Evolutionary conservation across 53 echinoderm and acorn worm species (phyloP).

Genomic region (Echinarachnius parma): DNA sequence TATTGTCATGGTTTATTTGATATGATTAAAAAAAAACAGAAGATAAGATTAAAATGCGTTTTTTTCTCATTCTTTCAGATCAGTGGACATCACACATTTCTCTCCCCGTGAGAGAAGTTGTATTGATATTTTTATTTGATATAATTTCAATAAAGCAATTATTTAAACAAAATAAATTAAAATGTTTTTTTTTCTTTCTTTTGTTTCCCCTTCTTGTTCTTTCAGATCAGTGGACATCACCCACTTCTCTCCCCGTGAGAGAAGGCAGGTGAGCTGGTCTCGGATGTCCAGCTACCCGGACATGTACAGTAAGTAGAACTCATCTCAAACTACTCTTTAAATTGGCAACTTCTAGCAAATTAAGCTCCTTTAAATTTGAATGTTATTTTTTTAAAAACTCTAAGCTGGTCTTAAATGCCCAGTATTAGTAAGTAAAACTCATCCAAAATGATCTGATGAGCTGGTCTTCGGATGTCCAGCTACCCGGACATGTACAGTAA

Average conservation of each 20-base stretch:
- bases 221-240: conserved; percentile 35
- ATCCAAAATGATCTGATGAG: too few species aligned
- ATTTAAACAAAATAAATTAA: background rate
- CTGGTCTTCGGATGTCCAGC: conserved; percentile 40
- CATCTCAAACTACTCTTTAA: background rate
- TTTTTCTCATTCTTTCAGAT: background rate
- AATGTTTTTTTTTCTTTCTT: background rate
- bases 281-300: conserved; percentile 42
- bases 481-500: conserved; percentile 43
- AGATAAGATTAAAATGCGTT: background rate
- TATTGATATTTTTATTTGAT: background rate
- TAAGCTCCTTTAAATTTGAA: too few species aligned
- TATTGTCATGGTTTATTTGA: too few species aligned
- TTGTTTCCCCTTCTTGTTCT: conserved; percentile 1
- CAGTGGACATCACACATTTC: background rate
- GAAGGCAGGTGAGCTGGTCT: conserved; percentile 21
- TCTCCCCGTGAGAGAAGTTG: background rate
- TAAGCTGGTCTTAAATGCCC: too few species aligned
- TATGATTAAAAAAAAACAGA: background rate
- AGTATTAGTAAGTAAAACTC: too few species aligned
- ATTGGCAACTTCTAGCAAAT: background rate
- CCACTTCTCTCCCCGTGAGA: conserved; percentile 38
- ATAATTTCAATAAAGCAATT: background rate
- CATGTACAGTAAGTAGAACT: conserved; percentile 20
- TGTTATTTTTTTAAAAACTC: too few species aligned